Evolutionary conservation across 1,140 invertebrate species (phyloP), one percentile per base, ranked within the genome.

Genomic region (Brachionus rubens): DNA sequence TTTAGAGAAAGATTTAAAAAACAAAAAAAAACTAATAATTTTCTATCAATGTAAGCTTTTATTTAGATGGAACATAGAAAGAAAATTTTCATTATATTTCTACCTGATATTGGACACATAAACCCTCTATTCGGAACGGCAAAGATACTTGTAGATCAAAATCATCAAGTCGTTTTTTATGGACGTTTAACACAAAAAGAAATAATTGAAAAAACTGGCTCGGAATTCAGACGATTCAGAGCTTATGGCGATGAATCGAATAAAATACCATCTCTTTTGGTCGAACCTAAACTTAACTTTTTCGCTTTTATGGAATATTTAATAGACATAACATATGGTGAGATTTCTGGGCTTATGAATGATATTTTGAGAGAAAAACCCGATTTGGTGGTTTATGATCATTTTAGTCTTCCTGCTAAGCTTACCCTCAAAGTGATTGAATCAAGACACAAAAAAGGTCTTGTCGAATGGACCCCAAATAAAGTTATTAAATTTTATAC

Each of bases 111-210:
- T 7, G 68, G 68, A 5, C 68, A 72, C 26, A 48, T 72, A 5
- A 72, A 72, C 21, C 68, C 68, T 9, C 33, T 72, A 16, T 19
- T 41, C 6, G 24, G 68, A 19, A 47, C 48, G n/a, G 48, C 36
- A 6, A 50, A 21, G 7, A 30, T 48, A 28, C n/a, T 72, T 24
- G 46, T 72, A 12, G 36, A 72, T 30, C 21, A 9, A n/a, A 30
- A 54, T 48, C 28, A 72, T 14, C 19, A 72, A 33, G 68, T 72
- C 3, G 12, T n/a, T 48, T 72, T 72, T n/a, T 72, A 72, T 24
- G 68, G 68, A 24, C 7, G 16, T 4, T 24, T 16, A 12, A 12
- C 12, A 28, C 46, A 50, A 24, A 72, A 48, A 30, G 26, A 72
- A 16, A n/a, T 28, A 40, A 72, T 72, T 6, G 68, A 72, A 41